Evolutionary conservation across 2,888 invertebrate genomes (phyloP).

Genomic region (Phaonia tiefii): DNA sequence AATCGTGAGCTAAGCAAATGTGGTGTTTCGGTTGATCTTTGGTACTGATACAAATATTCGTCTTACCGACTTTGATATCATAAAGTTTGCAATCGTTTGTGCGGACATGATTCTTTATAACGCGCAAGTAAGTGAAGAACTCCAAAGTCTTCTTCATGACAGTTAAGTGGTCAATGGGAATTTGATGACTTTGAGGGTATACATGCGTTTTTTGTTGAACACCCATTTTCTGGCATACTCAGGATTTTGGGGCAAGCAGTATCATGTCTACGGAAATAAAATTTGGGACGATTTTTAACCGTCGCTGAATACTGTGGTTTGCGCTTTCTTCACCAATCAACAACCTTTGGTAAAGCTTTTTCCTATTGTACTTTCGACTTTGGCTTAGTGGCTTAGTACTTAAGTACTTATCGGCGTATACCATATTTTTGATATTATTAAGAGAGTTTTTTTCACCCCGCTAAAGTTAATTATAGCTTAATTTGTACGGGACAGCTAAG

Average conservation of each 20-base stretch:
- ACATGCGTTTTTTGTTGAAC: conserved; percentile 96
- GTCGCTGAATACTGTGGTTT: conserved; percentile 94
- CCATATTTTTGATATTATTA: too few species aligned
- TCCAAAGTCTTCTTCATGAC: conserved; percentile 99
- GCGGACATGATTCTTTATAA: conserved; percentile 98
- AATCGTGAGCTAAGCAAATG: conserved; percentile 97
- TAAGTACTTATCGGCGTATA: conserved; percentile 78
- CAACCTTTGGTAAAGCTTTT: conserved; percentile 82
- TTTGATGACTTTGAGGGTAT: conserved; percentile 98
- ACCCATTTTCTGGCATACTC: conserved; percentile 98
- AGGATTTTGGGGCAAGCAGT: conserved; percentile 95
- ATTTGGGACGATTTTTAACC: conserved; percentile 95
- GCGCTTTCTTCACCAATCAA: conserved; percentile 88
- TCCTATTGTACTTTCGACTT: conserved; percentile 81
- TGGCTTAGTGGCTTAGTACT: conserved; percentile 76
- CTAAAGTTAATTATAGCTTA: too few species aligned
- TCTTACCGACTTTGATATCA: conserved; percentile 98
- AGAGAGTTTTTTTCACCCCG: too few species aligned
- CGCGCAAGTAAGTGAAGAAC: conserved; percentile 96
- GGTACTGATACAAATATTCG: conserved; percentile 97
- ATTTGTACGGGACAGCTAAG: too few species aligned
- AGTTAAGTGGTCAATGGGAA: conserved; percentile 98
- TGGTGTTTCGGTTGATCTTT: conserved; percentile 99
- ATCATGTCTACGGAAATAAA: conserved; percentile 97
- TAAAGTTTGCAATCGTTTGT: conserved; percentile 98